These are phyloP conservation scores for Anas bahamensis DNA, from an alignment of 2,797 vertebrate species.

Conservation along the genomic window DNA sequence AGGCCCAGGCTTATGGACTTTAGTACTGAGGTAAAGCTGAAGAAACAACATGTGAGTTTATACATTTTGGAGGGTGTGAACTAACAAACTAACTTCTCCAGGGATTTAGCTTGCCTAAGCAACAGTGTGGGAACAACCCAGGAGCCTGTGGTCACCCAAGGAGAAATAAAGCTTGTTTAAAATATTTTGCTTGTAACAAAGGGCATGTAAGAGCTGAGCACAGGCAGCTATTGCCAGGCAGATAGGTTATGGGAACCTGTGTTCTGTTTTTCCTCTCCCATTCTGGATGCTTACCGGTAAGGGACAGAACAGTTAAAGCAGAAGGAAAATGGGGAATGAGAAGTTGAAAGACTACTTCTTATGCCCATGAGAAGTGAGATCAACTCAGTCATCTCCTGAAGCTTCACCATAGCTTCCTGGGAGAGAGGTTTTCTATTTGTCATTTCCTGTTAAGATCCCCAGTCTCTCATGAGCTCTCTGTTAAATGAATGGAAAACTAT, in stretches of 20 bases:
- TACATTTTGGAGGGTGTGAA: neutral
- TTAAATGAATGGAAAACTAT: neutral
- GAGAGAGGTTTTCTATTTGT: neutral
- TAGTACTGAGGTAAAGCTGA: neutral
- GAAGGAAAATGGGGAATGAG: neutral
- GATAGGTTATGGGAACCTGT: neutral
- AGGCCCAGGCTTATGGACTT: neutral
- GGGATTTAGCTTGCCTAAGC: neutral
- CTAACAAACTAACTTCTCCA: neutral
- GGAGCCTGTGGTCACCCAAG: neutral
- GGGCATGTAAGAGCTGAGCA: neutral
- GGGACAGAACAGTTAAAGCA: neutral
- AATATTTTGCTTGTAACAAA: neutral
- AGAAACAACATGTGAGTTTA: neutral
- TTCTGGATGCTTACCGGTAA: neutral
- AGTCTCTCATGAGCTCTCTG: neutral
- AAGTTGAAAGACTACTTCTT: neutral
- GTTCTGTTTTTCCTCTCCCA: neutral
- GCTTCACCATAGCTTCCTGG: neutral
- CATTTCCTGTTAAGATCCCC: neutral
- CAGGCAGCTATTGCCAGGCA: neutral
- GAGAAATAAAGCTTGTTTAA: neutral
- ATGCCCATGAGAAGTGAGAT: neutral
- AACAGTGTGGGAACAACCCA: neutral
- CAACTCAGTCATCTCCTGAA: neutral